Base-by-base conservation (phyloP, 2,888 invertebrate genomes). In the Polymixis lichenea region DNA sequence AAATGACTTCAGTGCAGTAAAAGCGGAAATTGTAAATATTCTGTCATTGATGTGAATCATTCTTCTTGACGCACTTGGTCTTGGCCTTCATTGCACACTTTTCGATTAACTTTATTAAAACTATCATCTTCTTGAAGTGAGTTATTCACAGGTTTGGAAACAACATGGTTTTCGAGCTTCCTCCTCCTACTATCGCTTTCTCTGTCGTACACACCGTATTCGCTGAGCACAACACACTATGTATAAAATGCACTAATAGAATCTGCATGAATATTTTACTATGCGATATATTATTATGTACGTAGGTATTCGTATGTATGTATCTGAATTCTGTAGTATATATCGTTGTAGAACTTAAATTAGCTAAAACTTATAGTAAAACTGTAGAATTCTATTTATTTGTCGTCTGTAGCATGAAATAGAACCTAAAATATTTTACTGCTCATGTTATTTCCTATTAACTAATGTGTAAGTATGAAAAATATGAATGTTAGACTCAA, bases 1-100 rank as follows among this genome's bases (percentile, higher is more conserved):
- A 77, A 84, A 83, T 83, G 72, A 89, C 83, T 91, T 92, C 92
- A 91, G 92, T 92, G 91, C 92, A 92, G 92, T 92, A 90, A 89
- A 77, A 83, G 67, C 72, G 51, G 53, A 75, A 60, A 74, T 70
- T 75, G 60, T 83, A 72, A 46, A 71, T 72, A 75, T 66, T 71
- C 11, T 70, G 28, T 78, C 72, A 75, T 86, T 51, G 19, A 53
- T 62, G 67, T 66, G 49, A 66, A 70, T 84, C 62, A 80, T 82
- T 72, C 64, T 77, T 64, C n/a, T 67, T 76, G 62, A 74, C 19
- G 81, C 83, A 83, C 78, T 60, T 74, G n/a, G 51, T 75, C 53
- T 81, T 78, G 67, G 25, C 72, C 82, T 87, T 88, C 46, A 77
- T 78, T 79, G 85, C 88, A 87, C 84, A 74, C 62, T 46, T 78